These are phyloP conservation scores for Anoplopoma fimbria DNA, from an alignment of 2,113 vertebrate genomes.

Conservation along the genomic window DNA sequence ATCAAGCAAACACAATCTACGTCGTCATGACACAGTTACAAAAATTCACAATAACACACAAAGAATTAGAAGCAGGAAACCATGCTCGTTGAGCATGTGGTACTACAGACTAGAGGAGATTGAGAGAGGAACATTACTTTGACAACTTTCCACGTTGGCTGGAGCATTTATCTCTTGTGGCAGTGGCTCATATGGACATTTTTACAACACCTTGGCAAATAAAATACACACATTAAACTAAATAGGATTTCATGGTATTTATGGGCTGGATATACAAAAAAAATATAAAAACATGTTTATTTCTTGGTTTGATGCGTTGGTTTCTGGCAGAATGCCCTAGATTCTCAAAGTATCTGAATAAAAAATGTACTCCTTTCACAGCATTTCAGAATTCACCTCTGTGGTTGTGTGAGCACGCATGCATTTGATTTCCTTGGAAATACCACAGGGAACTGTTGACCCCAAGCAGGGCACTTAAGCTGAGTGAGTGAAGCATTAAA, in stretches of 20 bases:
- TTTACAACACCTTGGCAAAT: background rate
- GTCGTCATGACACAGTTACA: background rate
- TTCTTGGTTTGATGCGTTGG: background rate
- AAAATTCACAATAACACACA: background rate
- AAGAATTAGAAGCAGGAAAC: no score
- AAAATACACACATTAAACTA: background rate
- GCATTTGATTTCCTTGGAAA: conserved; percentile 57
- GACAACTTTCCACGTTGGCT: background rate
- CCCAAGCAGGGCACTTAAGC: conserved; percentile 70
- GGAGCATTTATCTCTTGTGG: background rate
- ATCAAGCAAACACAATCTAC: background rate
- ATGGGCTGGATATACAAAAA: background rate
- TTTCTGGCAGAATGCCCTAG: conserved; percentile 2
- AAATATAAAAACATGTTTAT: background rate
- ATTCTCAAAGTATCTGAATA: conserved; percentile 23
- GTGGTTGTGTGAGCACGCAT: background rate
- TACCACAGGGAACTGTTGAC: conserved; percentile 75
- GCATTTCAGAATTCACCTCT: background rate
- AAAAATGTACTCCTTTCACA: conserved; percentile 18
- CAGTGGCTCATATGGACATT: background rate
- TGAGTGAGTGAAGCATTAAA: conserved; percentile 71
- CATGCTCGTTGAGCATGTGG: background rate
- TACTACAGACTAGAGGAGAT: background rate
- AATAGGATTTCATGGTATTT: background rate
- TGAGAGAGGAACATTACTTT: background rate